Evolutionary conservation across 2,113 vertebrate species (phyloP).

Genomic region (Ochotona princeps): DNA sequence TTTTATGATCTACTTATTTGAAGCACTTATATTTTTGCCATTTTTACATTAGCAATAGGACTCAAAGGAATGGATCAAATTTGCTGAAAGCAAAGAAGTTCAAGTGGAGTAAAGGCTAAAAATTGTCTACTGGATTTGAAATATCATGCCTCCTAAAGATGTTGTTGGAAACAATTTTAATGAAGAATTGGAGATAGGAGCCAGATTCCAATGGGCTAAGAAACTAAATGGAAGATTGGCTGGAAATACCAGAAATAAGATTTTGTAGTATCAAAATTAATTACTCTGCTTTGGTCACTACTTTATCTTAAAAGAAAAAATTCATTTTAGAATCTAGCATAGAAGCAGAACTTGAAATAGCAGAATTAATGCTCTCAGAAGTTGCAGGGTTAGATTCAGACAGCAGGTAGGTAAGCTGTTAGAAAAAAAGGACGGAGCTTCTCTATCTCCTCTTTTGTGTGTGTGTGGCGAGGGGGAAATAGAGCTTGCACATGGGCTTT

Average conservation of each 20-base stretch:
- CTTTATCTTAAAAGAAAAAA: conserved; percentile 2
- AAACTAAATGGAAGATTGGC: neutral
- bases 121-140: neutral
- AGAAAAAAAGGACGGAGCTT: neutral
- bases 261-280: neutral
- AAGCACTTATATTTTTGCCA: neutral
- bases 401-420: neutral
- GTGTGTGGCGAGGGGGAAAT: neutral
- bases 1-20: neutral
- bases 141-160: neutral
- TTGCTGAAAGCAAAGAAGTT: conserved; percentile 9
- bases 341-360: neutral
- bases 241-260: neutral
- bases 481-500: neutral
- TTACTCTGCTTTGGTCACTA: neutral
- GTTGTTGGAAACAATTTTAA: neutral
- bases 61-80: neutral
- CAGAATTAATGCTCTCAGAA: neutral
- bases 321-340: neutral
- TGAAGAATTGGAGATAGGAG: neutral
- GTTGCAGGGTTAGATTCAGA: neutral
- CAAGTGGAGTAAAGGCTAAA: neutral
- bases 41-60: neutral
- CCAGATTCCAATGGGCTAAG: neutral
- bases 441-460: neutral